phyloP scores from a whole-genome alignment of 2,113 vertebrate genomes.

The Brienomyrus brachyistius region DNA sequence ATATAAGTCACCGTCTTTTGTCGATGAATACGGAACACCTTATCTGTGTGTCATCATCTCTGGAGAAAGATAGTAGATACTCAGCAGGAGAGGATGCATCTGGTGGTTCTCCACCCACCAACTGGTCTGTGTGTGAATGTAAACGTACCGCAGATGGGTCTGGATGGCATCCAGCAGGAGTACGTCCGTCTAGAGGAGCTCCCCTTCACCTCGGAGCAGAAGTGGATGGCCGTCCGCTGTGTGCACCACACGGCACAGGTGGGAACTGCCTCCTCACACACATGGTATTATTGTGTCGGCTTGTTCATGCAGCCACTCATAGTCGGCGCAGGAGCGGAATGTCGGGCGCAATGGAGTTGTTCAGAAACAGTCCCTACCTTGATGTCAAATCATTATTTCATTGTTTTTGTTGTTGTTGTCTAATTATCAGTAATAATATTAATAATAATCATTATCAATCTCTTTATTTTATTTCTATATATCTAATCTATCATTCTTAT shows the following conservation, averaged over 20 bases:
- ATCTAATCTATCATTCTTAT: too few relatives aligned
- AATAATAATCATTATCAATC: too few relatives aligned
- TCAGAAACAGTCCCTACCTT: too few relatives aligned
- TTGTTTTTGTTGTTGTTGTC: too few relatives aligned
- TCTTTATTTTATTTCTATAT: too few relatives aligned
- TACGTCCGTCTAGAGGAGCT: slow-evolving; percentile 82
- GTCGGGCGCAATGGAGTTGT: neutral
- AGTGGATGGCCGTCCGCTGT: slow-evolving; percentile 95
- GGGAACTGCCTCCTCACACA: neutral
- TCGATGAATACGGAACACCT: neutral
- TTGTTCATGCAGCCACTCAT: neutral
- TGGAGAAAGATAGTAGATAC: neutral
- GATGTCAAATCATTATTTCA: too few relatives aligned
- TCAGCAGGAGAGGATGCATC: neutral
- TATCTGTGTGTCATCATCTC: neutral
- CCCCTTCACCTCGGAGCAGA: slow-evolving; percentile 92
- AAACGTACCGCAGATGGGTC: slow-evolving; percentile 73
- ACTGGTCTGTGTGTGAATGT: neutral
- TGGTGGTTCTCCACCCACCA: neutral
- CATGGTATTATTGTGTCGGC: too few relatives aligned
- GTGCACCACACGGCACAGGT: slow-evolving; percentile 88
- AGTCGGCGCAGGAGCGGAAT: neutral
- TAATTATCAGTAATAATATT: too few relatives aligned
- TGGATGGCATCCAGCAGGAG: slow-evolving; percentile 82
- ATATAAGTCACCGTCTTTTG: neutral